phyloP scores from a whole-genome alignment of 2,797 vertebrate species.

The Enteromius treurensis region DNA sequence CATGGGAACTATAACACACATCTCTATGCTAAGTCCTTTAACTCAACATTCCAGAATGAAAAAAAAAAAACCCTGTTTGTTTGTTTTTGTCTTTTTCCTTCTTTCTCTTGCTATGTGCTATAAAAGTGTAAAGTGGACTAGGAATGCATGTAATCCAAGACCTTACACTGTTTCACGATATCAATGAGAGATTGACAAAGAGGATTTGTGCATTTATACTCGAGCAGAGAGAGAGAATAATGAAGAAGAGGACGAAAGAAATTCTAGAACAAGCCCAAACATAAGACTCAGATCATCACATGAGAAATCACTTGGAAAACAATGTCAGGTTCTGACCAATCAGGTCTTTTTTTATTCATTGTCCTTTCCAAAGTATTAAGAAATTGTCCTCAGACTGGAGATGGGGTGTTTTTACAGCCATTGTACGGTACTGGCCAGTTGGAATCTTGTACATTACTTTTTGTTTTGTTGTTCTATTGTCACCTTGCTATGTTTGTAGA shows the following conservation, averaged over 20 bases:
- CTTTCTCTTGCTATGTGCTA: conserved; percentile 68
- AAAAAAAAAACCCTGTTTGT: conserved; percentile 62
- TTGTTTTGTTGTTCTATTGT: conserved; percentile 68
- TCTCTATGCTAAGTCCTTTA: conserved; percentile 74
- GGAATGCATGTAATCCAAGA: conserved; percentile 87
- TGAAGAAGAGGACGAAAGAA: conserved; percentile 44
- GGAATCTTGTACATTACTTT: conserved; percentile 66
- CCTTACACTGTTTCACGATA: conserved; percentile 94
- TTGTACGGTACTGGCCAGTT: conserved; percentile 72
- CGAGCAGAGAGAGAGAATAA: conserved; percentile 56
- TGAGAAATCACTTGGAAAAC: conserved; percentile 13
- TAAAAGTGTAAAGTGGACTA: conserved; percentile 71
- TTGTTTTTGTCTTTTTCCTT: conserved; percentile 69
- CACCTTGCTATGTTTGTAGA: conserved; percentile 72
- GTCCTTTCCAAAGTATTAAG: conserved; percentile 83
- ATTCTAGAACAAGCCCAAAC: conserved; percentile 57
- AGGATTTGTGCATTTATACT: conserved; percentile 73
- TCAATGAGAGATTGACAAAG: conserved; percentile 81
- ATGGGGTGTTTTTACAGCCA: conserved; percentile 57
- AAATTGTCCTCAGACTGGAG: conserved; percentile 72
- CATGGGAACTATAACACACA: conserved; percentile 49
- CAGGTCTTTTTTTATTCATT: conserved; percentile 61
- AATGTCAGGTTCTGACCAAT: conserved; percentile 61
- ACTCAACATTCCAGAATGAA: conserved; percentile 87
- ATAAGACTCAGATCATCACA: conserved; percentile 57